These are phyloP conservation scores for Phrynocephalus versicolor DNA, from an alignment of 2,113 vertebrate genomes.

Conservation along the genomic window DNA sequence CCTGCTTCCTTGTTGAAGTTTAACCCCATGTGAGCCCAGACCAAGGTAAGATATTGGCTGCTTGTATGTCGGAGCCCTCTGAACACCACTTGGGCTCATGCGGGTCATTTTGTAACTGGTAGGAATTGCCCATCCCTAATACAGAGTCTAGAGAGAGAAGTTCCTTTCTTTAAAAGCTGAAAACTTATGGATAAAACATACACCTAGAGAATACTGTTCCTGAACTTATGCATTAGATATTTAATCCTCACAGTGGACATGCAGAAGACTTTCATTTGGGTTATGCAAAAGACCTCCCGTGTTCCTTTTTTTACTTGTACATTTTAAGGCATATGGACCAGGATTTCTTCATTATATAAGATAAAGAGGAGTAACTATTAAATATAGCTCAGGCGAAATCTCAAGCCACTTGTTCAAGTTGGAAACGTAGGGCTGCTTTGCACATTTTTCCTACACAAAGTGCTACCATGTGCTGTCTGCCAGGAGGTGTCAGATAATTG, in stretches of 20 bases:
- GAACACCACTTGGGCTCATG: too few species aligned
- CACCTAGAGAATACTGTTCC: conserved; percentile 1
- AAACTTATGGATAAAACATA: background rate
- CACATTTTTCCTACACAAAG: background rate
- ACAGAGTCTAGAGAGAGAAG: background rate
- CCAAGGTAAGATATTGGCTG: too few species aligned
- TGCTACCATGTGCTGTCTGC: background rate
- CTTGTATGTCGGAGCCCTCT: too few species aligned
- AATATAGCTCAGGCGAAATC: background rate
- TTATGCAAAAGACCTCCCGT: background rate
- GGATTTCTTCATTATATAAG: background rate
- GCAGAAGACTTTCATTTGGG: background rate
- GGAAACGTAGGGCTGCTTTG: background rate
- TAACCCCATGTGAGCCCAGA: too few species aligned
- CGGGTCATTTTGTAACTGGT: too few species aligned
- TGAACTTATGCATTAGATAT: conserved; percentile 11
- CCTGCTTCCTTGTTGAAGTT: too few species aligned
- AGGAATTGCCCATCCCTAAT: too few species aligned
- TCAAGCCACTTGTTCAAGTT: background rate
- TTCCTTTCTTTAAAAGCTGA: background rate
- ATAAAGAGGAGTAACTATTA: background rate
- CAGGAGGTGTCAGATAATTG: background rate
- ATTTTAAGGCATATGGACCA: background rate
- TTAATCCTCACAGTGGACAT: background rate
- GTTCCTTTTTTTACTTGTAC: background rate